Evolutionary conservation across 2,113 vertebrate species (phyloP).

Genomic region (Syngnathus floridae): DNA sequence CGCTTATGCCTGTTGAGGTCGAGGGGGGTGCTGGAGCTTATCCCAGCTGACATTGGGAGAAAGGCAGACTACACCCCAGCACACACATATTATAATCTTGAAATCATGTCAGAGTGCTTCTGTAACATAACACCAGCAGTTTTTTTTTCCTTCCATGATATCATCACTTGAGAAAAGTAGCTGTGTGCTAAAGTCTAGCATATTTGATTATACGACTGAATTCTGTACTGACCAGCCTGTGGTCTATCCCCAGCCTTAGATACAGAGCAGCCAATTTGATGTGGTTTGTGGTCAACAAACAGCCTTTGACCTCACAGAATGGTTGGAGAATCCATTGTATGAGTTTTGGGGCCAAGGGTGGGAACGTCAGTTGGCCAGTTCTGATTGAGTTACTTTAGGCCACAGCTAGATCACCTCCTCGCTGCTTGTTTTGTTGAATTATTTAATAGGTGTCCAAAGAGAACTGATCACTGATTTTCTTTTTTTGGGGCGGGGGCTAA

Average conservation of each 20-base stretch:
- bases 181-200: slow-evolving; percentile 21
- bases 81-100: background rate
- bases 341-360: slow-evolving; percentile 42
- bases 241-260: slow-evolving; percentile 33
- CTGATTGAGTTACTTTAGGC: slow-evolving; percentile 63
- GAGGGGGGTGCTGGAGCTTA: too few relatives aligned
- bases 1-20: too few relatives aligned
- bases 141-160: slow-evolving; percentile 25
- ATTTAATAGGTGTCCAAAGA: slow-evolving; percentile 58
- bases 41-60: too few relatives aligned
- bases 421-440: slow-evolving; percentile 64
- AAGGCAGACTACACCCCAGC: background rate
- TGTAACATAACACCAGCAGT: slow-evolving; percentile 23
- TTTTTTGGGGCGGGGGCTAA: background rate
- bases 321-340: slow-evolving; percentile 39
- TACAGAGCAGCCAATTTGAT: slow-evolving; percentile 49
- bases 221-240: slow-evolving; percentile 45
- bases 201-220: slow-evolving; percentile 36
- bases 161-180: slow-evolving; percentile 27
- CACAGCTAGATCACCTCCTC: slow-evolving; percentile 46
- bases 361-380: slow-evolving; percentile 37
- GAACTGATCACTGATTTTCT: slow-evolving; percentile 9
- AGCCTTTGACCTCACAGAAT: slow-evolving; percentile 65
- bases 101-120: slow-evolving; percentile 33
- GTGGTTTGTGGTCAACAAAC: slow-evolving; percentile 71